Conservation (phyloP, 2,888 invertebrate genomes). For the Latrodectus elegans region DNA sequence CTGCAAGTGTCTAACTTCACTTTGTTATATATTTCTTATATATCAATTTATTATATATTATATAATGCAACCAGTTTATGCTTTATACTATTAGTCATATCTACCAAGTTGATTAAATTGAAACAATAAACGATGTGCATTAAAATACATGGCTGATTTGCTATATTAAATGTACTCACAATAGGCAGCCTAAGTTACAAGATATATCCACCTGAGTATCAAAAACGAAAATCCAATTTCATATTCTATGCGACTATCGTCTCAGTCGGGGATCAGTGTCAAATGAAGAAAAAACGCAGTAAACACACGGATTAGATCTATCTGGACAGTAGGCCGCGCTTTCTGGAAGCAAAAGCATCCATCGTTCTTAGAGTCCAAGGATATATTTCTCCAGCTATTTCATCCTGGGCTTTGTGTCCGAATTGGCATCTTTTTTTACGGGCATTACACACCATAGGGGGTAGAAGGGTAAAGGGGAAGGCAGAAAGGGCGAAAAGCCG, state of each 20-base stretch:
- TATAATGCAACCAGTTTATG: too few species aligned
- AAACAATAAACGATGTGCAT: too few species aligned
- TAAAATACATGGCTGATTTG: too few species aligned
- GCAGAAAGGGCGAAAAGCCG: neutral
- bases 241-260: conserved; percentile 36
- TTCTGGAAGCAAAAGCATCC: conserved; percentile 6
- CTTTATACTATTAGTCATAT: too few species aligned
- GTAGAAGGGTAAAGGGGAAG: neutral
- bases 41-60: too few species aligned
- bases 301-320: conserved; percentile 44
- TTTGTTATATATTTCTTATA: too few species aligned
- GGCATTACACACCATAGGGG: conserved; percentile 1
- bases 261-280: conserved; percentile 29
- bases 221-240: conserved; percentile 27
- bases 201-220: neutral
- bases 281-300: conserved; percentile 14
- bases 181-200: too few species aligned
- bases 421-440: conserved; percentile 18
- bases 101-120: too few species aligned
- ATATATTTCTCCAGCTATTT: conserved; percentile 10
- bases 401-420: conserved; percentile 21
- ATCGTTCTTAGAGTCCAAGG: conserved; percentile 40
- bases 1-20: too few species aligned
- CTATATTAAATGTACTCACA: too few species aligned
- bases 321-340: neutral